These are phyloP conservation scores for Pristionchus exspectatus DNA, from an alignment of 2,888 invertebrate species.

Conservation along the genomic window DNA sequence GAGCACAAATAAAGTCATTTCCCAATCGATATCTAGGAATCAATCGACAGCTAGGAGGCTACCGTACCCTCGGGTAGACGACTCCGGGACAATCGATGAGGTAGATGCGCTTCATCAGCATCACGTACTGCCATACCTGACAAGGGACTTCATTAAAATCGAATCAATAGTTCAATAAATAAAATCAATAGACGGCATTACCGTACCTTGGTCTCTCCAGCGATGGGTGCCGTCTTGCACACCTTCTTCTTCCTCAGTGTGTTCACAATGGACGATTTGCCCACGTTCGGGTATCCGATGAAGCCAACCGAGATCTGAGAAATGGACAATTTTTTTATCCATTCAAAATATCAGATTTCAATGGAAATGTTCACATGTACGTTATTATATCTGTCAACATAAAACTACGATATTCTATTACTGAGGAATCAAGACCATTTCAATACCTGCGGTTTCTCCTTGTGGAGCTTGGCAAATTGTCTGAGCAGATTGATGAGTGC, in stretches of 20 bases:
- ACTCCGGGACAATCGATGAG: constrained; percentile 99
- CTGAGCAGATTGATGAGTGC: constrained; percentile 94
- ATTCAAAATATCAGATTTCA: too few species aligned
- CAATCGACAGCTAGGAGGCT: background rate
- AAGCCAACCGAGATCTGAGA: constrained; percentile 93
- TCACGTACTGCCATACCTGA: constrained; percentile 98
- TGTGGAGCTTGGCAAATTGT: constrained; percentile 94
- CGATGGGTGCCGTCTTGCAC: constrained; percentile 97
- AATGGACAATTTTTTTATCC: background rate
- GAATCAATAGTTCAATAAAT: too few species aligned
- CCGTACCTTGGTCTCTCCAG: constrained; percentile 86
- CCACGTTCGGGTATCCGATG: constrained; percentile 98
- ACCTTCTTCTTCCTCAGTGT: constrained; percentile 96
- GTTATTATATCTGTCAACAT: background rate
- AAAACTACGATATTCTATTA: too few species aligned
- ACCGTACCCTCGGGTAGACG: constrained; percentile 88
- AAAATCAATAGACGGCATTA: background rate
- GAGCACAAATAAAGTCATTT: background rate
- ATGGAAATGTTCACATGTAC: too few species aligned
- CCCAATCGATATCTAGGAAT: too few species aligned
- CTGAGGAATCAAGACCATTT: too few species aligned
- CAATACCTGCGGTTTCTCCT: constrained; percentile 90
- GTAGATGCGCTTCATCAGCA: constrained; percentile 95
- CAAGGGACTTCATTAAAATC: constrained; percentile 40
- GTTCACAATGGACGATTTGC: constrained; percentile 98